Base-by-base conservation (phyloP, 1,140 invertebrate genomes). In the Drosophila seguyi region DNA sequence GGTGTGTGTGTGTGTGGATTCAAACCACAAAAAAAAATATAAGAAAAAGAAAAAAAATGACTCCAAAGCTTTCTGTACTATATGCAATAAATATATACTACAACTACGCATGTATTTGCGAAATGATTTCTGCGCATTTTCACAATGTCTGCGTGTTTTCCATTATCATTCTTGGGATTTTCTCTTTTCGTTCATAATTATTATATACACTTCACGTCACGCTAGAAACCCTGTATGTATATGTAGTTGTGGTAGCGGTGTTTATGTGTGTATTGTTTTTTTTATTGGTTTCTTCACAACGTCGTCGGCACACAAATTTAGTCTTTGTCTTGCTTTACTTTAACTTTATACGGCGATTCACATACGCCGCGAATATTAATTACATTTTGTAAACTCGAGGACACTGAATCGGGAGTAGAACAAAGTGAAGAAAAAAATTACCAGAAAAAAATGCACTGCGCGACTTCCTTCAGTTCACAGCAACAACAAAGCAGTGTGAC, bases 401-500 rank as follows among this genome's bases (percentile, higher is more conserved):
- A 18, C 34, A 52, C 39, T 47, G 42, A 60, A 48, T 39, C 44
- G 56, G 65, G 53, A 71, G 60, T 48, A 75, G 55, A 68, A 79
- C 34, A 81, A 71, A 34, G 66, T 76, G 65, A 44, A 79, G 50
- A 81, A 83, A 76, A 86, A 79, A 71, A 74, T 87, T 87, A 87
- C 83, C 83, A 87, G 83, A 87, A 88, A 87, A 86, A 83, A 87
- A 87, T 88, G 63, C 75, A 87, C 83, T 88, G 83, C 83, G 83
- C 83, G 83, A 86, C 66, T 86, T 80, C 79, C 66, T 81, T 69
- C 68, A 72, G 38, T 80, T 81, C 63, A 75, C 67, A 75, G 79
- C 81, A 81, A 83, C 81, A 79, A 69, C 62, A 38, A 56, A 56
- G 34, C 58, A 13, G 11, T 29, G 13, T 31, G 38, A n/a, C 38